Evolutionary conservation across 2,888 invertebrate species (phyloP).

Genomic region (Machimus atricapillus): DNA sequence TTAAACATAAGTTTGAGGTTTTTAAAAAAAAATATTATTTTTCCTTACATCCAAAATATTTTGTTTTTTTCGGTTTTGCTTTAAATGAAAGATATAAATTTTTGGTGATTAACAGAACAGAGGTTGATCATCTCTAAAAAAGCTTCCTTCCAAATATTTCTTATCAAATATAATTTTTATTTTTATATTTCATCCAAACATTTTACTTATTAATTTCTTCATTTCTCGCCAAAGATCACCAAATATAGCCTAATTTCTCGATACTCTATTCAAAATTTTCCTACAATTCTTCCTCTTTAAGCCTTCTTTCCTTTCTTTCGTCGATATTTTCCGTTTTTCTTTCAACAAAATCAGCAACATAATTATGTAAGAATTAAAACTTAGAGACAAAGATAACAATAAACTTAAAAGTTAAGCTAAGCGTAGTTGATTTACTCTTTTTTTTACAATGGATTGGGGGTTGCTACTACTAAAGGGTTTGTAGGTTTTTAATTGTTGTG

Average conservation of each 20-base stretch:
- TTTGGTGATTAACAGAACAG: not conserved
- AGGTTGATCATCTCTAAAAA: conserved; percentile 10
- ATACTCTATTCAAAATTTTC: conserved; percentile 34
- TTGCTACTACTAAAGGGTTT: not conserved
- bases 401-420: not conserved
- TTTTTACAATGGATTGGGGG: not conserved
- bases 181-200: conserved; percentile 31
- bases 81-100: not conserved
- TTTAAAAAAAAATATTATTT: not conserved
- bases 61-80: not conserved
- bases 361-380: not conserved
- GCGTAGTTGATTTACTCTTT: not conserved
- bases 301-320: not conserved
- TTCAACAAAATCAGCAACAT: not conserved
- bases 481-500: too few relatives aligned
- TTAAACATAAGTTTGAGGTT: not conserved
- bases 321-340: not conserved
- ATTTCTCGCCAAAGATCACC: conserved; percentile 5
- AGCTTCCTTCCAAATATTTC: conserved; percentile 38
- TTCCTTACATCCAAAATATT: not conserved
- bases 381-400: not conserved
- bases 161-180: conserved; percentile 39
- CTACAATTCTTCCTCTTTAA: not conserved
- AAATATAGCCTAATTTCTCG: conserved; percentile 32
- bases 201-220: conserved; percentile 19